Evolutionary conservation across 2,888 invertebrate species (phyloP).

Genomic region (Drosophila pseudotalamancana): DNA sequence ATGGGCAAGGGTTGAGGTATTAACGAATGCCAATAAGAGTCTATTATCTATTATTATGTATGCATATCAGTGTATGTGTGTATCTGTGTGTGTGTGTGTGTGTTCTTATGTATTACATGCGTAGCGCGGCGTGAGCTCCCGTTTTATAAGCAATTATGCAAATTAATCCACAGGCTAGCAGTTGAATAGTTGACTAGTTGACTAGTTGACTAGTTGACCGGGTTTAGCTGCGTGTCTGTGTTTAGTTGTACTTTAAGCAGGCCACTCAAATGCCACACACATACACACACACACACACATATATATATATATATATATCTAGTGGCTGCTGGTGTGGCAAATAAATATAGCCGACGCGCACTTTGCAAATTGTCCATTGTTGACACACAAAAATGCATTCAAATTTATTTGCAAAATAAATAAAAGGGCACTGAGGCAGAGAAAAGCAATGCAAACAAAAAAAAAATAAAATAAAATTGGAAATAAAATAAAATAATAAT

Average conservation of each 20-base stretch:
- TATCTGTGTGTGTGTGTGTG: constrained; percentile 3
- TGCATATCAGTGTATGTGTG: constrained; percentile 13
- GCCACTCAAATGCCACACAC: constrained; percentile 35
- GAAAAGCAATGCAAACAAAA: constrained; percentile 8
- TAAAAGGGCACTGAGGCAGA: constrained; percentile 33
- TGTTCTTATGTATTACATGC: constrained; percentile 44
- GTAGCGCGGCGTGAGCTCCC: constrained; percentile 64
- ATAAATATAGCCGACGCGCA: constrained; percentile 28
- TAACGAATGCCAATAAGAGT: constrained; percentile 33
- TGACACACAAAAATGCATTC: constrained; percentile 64
- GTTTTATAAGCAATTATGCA: constrained; percentile 77
- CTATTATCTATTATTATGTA: constrained; percentile 14
- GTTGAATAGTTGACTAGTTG: constrained; percentile 52
- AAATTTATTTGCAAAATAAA: constrained; percentile 54
- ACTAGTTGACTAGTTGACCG: constrained; percentile 36
- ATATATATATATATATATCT: not conserved
- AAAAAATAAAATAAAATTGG: not conserved
- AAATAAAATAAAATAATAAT: constrained; percentile 2
- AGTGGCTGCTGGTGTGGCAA: constrained; percentile 18
- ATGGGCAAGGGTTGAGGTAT: constrained; percentile 19
- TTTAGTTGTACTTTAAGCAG: constrained; percentile 36
- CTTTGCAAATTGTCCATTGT: constrained; percentile 62
- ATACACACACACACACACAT: constrained; percentile 10
- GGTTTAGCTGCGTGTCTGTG: constrained; percentile 36
- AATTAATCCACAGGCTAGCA: constrained; percentile 66